Base-by-base conservation (phyloP, 2,797 vertebrate genomes). In the Premnoplex brunnescens region DNA sequence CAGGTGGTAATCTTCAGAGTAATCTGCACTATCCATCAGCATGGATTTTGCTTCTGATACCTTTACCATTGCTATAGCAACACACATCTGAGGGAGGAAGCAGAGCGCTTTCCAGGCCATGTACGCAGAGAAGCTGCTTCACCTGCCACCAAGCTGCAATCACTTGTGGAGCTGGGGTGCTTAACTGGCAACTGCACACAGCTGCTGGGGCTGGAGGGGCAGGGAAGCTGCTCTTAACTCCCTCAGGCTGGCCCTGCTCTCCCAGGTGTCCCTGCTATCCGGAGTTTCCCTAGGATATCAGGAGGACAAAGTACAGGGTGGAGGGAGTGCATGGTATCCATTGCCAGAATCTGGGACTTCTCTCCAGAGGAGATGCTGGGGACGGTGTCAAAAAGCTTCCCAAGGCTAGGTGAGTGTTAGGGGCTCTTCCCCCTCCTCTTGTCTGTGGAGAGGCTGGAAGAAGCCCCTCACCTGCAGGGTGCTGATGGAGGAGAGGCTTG, bases 31-130 rank as follows among this genome's bases (percentile, higher is more conserved):
- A 51, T 68, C 85, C 43, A 30, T 88, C 51, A 32, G 1, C 1
- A 14, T 37, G 18, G 16, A 30, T 19, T 75, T 80, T 63, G 66
- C 69, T 81, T 90, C 85, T 82, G 85, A 90, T 88, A 59, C 76
- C 74, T 85, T 67, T 87, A 89, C 91, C 81, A 95, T 95, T 59
- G 91, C 94, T 95, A 94, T 94, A 94, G 95, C 79, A 96, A 94
- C 89, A 94, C 89, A 44, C 32, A 7, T 72, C 59, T 90, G 88
- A 90, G 1, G 6, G 63, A 10, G 87, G 84, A 71, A 85, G 81
- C 86, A 68, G 81, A 12, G 0, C 0, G n/a, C 73, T 91, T 75
- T 52, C 67, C 71, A 59, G 83, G 86, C 12, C 5, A 23, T 3
- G 12, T 3, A 5, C 12, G 44, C 44, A n/a, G 78, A 64, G 68